Base-by-base conservation (phyloP, 2,888 invertebrate species). In the Nomada hirtipes region DNA sequence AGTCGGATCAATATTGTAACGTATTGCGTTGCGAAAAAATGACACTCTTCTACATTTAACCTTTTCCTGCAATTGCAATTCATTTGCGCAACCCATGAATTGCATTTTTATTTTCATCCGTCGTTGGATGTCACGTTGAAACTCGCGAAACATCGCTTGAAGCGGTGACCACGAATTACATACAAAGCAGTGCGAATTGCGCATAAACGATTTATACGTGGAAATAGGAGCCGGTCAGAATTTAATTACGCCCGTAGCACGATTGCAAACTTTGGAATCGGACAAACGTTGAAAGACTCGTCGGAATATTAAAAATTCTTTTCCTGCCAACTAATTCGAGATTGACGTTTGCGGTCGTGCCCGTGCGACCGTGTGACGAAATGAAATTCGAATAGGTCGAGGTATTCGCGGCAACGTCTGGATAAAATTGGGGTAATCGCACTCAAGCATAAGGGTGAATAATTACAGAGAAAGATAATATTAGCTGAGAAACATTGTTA, bases 351-450 rank as follows among this genome's bases (percentile, higher is more conserved):
- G 50, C 4, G 44, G 44, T 4, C 3, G 11, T 15, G 47, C 15
- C 11, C 4, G 50, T 26, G 44, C 42, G 42, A 2, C 18, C 10
- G 9, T 3, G 18, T 3, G 44, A 20, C n/a, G 4, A 53, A 61
- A 53, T 60, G 11, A 47, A 77, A 61, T 67, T 53, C 73, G 9
- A 64, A 29, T n/a, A 23, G 29, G 29, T 15, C 10, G 47, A 9
- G 65, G 47, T 50, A 65, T 18, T 10, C 20, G 23, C 20, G 18
- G 18, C 13, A 59, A 50, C 29, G 18, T 59, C 23, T 18, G 7
- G 13, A 55, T 36, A 10, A 15, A 68, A 53, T 11, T 4, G 18
- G 2, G 4, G 42, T 3, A 60, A 29, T 29, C 23, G 18, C 23
- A 64, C 20, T 15, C 59, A n/a, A 20, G 29, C 52, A 23, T 50